Evolutionary conservation across 2,888 invertebrate genomes (phyloP), one percentile per base, ranked within the genome.

Genomic region (Oxyteleia sp.): DNA sequence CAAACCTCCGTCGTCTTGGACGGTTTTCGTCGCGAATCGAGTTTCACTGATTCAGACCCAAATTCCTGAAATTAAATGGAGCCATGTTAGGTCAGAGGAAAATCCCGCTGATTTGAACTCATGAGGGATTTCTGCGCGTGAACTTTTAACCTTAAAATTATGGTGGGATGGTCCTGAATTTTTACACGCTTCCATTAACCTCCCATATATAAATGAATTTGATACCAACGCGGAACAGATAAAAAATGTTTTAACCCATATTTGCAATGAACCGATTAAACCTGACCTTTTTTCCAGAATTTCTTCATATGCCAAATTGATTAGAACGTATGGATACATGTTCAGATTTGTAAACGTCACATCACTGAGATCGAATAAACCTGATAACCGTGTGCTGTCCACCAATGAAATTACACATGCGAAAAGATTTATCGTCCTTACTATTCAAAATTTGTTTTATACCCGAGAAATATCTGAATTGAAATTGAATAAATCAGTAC

Each of bases 101-200:
- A 57, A 57, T 16, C 57, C 57, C 1, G n/a, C n/a, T n/a, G n/a
- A n/a, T n/a, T n/a, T n/a, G n/a, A n/a, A n/a, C n/a, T n/a, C n/a
- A n/a, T n/a, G n/a, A n/a, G n/a, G n/a, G 4, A 55, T 38, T 0
- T 7, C 35, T 2, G 18, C 11, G 2, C 0, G 0, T n/a, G 15
- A 35, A 18, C 11, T 57, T n/a, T 7, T 38, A 10, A 10, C 18
- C 11, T 38, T 18, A 20, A 11, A 4, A 38, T 57, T 57, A 20
- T 57, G 57, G 57, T 57, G 57, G 57, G 10, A 57, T 11, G 57
- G 57, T n/a, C 38, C 57, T 11, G 15, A 13, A 32, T 53, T 53
- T 53, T n/a, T n/a, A n/a, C n/a, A n/a, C n/a, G n/a, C n/a, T n/a
- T n/a, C n/a, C n/a, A n/a, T n/a, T n/a, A n/a, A n/a, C n/a, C n/a